Base-by-base conservation (phyloP, 2,888 invertebrate genomes). In the Schizaphis graminum region DNA sequence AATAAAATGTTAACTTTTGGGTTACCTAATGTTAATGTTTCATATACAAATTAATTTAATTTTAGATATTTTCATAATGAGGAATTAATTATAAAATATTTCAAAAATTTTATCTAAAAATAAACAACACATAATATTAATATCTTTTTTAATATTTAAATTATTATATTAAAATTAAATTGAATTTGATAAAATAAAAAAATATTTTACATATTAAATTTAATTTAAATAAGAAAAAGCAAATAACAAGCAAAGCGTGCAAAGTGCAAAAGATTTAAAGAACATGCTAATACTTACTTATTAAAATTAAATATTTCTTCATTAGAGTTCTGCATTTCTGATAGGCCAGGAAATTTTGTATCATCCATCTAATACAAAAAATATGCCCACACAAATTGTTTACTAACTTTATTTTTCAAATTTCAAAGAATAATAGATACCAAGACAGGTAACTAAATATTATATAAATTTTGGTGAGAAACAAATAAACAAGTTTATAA, bases 331-430 rank as follows among this genome's bases (percentile, higher is more conserved):
- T 90, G 90, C 11, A 93, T 85, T 61, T 90, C 61, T 49, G 93
- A 41, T 1, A 85, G 35, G 28, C 28, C 41, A 35, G 26, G 28
- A 85, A 61, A 49, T 90, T 85, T 90, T 41, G 61, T 89, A n/a
- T 89, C 87, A 11, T 92, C 91, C 94, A 94, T 94, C 94, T 94
- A 92, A 26, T 88, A 67, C 28, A 92, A 26, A 92, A 67, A 86
- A 67, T 67, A 67, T 87, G 53, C 61, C 44, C 61, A 89, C 7
- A 89, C 26, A 28, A 89, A 89, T 44, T 28, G 1, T 21, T 57
- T 8, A 57, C 57, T 61, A 61, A 57, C 89, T 47, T 16, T 13
- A 47, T 86, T 47, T 47, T 28, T 35, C 3, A 77, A 77, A 35
- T 35, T 77, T 35, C 21, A 41, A n/a, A n/a, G 21, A 77, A 35